phyloP scores from a whole-genome alignment of 2,113 vertebrate genomes.

The Genyomyrus donnyi region DNA sequence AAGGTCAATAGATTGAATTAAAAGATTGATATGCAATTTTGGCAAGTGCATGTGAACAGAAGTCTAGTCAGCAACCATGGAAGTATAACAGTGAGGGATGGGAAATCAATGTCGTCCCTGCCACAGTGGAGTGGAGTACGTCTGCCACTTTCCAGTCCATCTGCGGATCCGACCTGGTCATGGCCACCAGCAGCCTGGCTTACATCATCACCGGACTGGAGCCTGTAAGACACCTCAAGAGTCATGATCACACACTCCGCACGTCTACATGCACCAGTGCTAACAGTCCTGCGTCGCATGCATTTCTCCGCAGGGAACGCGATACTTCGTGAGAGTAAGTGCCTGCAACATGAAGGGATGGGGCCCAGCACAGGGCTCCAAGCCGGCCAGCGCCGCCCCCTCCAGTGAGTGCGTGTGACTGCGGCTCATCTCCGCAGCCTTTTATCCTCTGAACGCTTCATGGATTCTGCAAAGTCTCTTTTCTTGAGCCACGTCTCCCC shows the following conservation, averaged over 20 bases:
- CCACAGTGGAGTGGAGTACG: constrained; percentile 63
- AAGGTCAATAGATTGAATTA: background rate
- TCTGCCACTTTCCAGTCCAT: constrained; percentile 49
- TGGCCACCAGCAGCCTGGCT: constrained; percentile 52
- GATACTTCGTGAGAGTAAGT: constrained; percentile 59
- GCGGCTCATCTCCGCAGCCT: background rate
- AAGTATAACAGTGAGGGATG: background rate
- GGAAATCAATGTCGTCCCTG: background rate
- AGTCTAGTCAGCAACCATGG: background rate
- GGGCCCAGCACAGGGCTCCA: constrained; percentile 54
- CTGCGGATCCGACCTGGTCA: constrained; percentile 49
- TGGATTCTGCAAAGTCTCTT: background rate
- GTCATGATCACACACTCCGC: background rate
- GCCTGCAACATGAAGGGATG: constrained; percentile 65
- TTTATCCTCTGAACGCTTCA: background rate
- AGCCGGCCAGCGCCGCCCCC: constrained; percentile 55
- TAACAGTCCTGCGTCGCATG: constrained; percentile 3
- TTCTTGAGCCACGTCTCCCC: constrained; percentile 8
- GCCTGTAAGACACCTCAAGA: constrained; percentile 40
- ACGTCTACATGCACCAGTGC: background rate
- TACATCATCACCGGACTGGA: constrained; percentile 49
- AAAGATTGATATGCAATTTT: background rate
- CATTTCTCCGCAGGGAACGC: constrained; percentile 50
- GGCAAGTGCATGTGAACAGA: background rate
- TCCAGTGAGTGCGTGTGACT: constrained; percentile 61